Base-by-base conservation (phyloP, 2,888 invertebrate genomes). In the Melieria picta region DNA sequence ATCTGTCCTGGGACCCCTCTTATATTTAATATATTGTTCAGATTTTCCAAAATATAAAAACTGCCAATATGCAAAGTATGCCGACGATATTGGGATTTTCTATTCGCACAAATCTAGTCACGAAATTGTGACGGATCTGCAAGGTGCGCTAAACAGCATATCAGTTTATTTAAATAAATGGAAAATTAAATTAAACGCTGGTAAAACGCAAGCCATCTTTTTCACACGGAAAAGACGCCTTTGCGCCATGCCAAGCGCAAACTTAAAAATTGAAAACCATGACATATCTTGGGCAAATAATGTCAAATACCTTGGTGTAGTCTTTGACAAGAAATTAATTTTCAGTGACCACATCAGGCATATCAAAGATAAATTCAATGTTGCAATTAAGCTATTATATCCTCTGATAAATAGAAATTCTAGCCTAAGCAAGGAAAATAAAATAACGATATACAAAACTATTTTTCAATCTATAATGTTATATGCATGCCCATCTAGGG, bases 291-390 rank as follows among this genome's bases (percentile, higher is more conserved):
- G 58, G 47, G 30, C 48, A 10, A 58, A 56, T 45, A 66, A 46
- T 56, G 58, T 57, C 45, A 16, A 16, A 16, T 16, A 16, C 16
- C 16, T 16, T 5, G 55, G 65, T 45, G 56, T 45, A 5, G 47
- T 57, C 5, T n/a, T 66, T 7, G 66, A 58, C 9, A 57, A 66
- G 42, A 66, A 66, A 57, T 7, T 66, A 7, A 57, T 48, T 48
- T 66, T 66, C 42, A 52, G 66, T 47, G 66, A 66, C 30, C 66
- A 66, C 16, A 43, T 16, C n/a, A n/a, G n/a, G n/a, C n/a, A n/a
- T n/a, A n/a, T n/a, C n/a, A n/a, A n/a, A n/a, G n/a, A n/a, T n/a
- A n/a, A n/a, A n/a, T n/a, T n/a, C n/a, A n/a, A n/a, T n/a, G n/a
- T n/a, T n/a, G n/a, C n/a, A n/a, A n/a, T n/a, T n/a, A n/a, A n/a